phyloP scores from a whole-genome alignment of 1,140 invertebrate genomes.

The Gonioctena quinquepunctata region DNA sequence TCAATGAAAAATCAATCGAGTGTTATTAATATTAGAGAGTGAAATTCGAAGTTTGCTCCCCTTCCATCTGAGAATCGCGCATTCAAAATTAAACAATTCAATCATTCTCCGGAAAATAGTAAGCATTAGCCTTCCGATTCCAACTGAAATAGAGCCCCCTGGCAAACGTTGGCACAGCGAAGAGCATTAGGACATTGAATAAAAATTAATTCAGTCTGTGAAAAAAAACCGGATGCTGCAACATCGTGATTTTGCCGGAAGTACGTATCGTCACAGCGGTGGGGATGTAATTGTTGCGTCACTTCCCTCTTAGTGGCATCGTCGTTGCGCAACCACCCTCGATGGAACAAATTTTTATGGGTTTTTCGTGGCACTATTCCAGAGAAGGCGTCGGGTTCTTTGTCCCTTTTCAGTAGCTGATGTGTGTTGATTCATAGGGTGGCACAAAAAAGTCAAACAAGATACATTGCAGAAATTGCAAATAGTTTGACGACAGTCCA shows the following conservation, averaged over 20 bases:
- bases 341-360: slow-evolving; percentile 52
- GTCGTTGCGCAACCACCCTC: slow-evolving; percentile 35
- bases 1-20: no score
- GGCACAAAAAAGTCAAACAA: not conserved
- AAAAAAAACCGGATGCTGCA: slow-evolving; percentile 38
- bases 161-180: not conserved
- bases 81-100: no score
- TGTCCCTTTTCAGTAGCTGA: not conserved
- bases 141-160: no score
- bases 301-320: slow-evolving; percentile 27
- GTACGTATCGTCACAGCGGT: slow-evolving; percentile 47
- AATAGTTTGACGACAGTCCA: no score
- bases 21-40: no score
- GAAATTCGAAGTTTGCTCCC: no score
- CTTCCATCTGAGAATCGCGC: no score
- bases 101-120: no score
- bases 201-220: slow-evolving; percentile 13
- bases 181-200: not conserved
- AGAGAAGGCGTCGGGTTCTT: slow-evolving; percentile 26
- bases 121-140: no score
- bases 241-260: slow-evolving; percentile 41
- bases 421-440: not conserved
- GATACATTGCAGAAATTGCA: not conserved
- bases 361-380: slow-evolving; percentile 33
- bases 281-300: slow-evolving; percentile 46